These are phyloP conservation scores for Palythoa grandis DNA, from an alignment of 92 coral and sea anemone genomes.

Conservation along the genomic window DNA sequence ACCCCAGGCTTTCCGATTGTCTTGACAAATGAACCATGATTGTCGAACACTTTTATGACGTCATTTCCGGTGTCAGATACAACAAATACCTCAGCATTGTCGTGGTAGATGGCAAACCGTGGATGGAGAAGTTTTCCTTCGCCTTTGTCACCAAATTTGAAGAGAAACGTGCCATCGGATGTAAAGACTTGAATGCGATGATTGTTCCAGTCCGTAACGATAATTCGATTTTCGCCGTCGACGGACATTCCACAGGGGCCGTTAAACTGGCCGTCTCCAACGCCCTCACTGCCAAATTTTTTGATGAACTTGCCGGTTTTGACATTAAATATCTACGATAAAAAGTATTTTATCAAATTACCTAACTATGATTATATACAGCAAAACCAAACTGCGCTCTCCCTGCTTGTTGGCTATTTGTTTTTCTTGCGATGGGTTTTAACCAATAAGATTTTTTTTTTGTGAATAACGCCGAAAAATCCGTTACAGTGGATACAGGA, in stretches of 20 bases:
- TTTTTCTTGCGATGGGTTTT: no score
- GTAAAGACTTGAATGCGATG: slow-evolving; percentile 87
- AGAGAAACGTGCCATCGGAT: slow-evolving; percentile 82
- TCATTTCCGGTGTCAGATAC: slow-evolving; percentile 92
- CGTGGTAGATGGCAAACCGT: slow-evolving; percentile 80
- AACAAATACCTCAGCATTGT: slow-evolving; percentile 68
- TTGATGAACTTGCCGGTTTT: slow-evolving; percentile 79
- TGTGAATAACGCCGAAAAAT: no score
- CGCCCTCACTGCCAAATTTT: slow-evolving; percentile 80
- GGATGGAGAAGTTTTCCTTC: slow-evolving; percentile 79
- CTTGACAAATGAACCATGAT: slow-evolving; percentile 69
- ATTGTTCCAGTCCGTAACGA: slow-evolving; percentile 93
- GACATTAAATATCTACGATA: slow-evolving; percentile 59
- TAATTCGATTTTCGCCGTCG: slow-evolving; percentile 74
- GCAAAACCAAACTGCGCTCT: no score
- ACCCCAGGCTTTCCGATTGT: slow-evolving; percentile 76
- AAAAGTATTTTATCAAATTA: neutral
- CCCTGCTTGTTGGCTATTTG: no score
- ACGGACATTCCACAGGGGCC: slow-evolving; percentile 92
- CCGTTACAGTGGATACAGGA: no score
- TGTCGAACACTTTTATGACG: slow-evolving; percentile 83
- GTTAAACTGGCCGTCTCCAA: slow-evolving; percentile 80
- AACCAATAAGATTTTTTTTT: no score
- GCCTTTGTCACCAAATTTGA: slow-evolving; percentile 85
- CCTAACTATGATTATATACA: no score